Base-by-base conservation (phyloP, 2,113 vertebrate species). In the Cercopithecus mona region DNA sequence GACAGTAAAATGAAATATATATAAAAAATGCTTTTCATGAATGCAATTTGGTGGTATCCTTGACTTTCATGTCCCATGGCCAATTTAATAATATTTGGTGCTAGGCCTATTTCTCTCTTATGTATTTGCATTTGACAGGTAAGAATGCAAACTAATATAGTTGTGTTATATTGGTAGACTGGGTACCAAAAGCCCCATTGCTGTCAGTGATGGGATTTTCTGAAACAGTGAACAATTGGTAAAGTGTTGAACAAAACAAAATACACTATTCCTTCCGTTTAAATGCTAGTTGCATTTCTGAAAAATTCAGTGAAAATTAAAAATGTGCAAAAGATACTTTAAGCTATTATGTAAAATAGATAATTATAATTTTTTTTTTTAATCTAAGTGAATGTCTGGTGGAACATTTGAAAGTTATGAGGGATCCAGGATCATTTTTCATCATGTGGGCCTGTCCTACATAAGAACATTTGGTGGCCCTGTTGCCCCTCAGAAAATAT, bases 291-390 rank as follows among this genome's bases (percentile, higher is more conserved):
- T 94, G 61, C 27, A 52, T 68, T 96, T 27, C 79, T 92, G 40
- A 93, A 94, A 94, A 97, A 91, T 82, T 90, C 50, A 93, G 55
- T 52, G 73, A 76, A 64, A 93, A 96, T 86, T 93, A 64, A 73
- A 97, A 93, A 82, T 52, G 23, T 95, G 30, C 2, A 91, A 95
- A 90, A 93, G 55, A 45, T 94, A 83, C n/a, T 70, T 94, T 88
- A 52, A 57, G 40, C 57, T 93, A 45, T 79, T 95, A 76, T n/a
- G 5, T 88, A 93, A 76, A 94, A 85, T 20, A 92, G 66, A 92
- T 76, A 64, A 79, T 93, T 73, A 35, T 88, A 43, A 66, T 25
- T 59, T 45, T 50, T n/a, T 85, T 16, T 45, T 45, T 18, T 0
- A 18, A 18, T 35, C 20, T 72, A 13, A 17, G 5, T 64, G 50